Evolutionary conservation across 2,888 invertebrate genomes (phyloP).

Genomic region (Ophion obscuratus): DNA sequence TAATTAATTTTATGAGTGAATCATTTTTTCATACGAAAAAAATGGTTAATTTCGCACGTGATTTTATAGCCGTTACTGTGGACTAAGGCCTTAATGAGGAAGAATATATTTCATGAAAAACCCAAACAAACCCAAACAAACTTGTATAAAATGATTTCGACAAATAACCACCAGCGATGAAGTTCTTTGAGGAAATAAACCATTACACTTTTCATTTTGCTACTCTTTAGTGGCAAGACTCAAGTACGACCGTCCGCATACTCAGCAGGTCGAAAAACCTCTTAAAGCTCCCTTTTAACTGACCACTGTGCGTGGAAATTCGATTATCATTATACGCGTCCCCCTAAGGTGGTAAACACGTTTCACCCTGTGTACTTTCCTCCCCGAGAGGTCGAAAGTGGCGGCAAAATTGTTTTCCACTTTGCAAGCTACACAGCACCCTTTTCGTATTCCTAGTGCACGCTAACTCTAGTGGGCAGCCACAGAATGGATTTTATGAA

Average conservation of each 20-base stretch:
- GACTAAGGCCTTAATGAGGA: too few relatives aligned
- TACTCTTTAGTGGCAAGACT: background rate
- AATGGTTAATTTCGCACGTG: too few relatives aligned
- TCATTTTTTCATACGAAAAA: too few relatives aligned
- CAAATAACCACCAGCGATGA: too few relatives aligned
- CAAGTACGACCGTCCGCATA: too few relatives aligned
- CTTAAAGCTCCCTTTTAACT: background rate
- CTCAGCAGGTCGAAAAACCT: background rate
- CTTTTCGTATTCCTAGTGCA: background rate
- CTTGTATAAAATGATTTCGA: too few relatives aligned
- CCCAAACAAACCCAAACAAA: too few relatives aligned
- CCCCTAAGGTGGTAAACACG: background rate
- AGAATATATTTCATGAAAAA: too few relatives aligned
- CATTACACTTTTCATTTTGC: too few relatives aligned
- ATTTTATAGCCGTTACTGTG: too few relatives aligned
- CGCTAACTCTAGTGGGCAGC: conserved; percentile 50
- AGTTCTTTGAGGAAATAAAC: too few relatives aligned
- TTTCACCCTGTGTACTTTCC: background rate
- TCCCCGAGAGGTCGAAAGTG: background rate
- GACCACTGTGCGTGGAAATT: background rate
- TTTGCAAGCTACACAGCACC: background rate
- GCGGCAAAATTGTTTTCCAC: background rate
- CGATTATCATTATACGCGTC: conserved; percentile 3
- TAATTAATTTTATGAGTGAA: too few relatives aligned
- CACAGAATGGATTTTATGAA: conserved; percentile 61